Base-by-base conservation (phyloP, 2,888 invertebrate species). In the Prionchulus punctatus region DNA sequence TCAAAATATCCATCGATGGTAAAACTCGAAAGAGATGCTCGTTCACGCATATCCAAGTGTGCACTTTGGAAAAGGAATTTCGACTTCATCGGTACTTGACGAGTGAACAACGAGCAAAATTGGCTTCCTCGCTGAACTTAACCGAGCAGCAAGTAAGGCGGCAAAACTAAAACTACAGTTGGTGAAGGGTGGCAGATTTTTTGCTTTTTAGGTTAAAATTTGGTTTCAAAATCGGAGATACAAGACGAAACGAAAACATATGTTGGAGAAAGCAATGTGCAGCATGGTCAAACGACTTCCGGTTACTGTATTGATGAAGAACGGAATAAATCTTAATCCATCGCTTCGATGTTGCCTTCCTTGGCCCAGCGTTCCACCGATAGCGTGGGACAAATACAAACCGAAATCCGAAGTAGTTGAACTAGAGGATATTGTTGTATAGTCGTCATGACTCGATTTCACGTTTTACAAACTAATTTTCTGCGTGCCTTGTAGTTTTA, bases 161-260 rank as follows among this genome's bases (percentile, higher is more conserved):
- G n/a, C n/a, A n/a, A n/a, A n/a, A n/a, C n/a, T n/a, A n/a, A n/a
- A n/a, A n/a, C n/a, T n/a, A n/a, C n/a, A 48, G 12, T 26, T 12
- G 7, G 48, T 23, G 12, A 21, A 48, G n/a, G 7, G 12, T 48
- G 48, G 26, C 7, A 48, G 48, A 23, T n/a, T 48, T 48, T 48
- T 48, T 48, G 7, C 12, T 42, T 55, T 80, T 4, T 62, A 69
- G 68, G 71, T 73, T 27, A 81, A 81, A 72, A 81, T 81, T 60
- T 88, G 88, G 87, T 88, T 87, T 69, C 85, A 85, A 69, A 87
- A 87, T 68, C 77, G 87, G 53, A 77, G 87, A 50, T 91, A 91
- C 75, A 92, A 92, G 73, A 91, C 91, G 15, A 92, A 91, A 71
- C 78, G 91, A 69, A 87, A 90, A 73, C 74, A 74, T 59, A 57